Evolutionary conservation across 2,888 invertebrate genomes (phyloP).

Genomic region (Lottia gigantea): DNA sequence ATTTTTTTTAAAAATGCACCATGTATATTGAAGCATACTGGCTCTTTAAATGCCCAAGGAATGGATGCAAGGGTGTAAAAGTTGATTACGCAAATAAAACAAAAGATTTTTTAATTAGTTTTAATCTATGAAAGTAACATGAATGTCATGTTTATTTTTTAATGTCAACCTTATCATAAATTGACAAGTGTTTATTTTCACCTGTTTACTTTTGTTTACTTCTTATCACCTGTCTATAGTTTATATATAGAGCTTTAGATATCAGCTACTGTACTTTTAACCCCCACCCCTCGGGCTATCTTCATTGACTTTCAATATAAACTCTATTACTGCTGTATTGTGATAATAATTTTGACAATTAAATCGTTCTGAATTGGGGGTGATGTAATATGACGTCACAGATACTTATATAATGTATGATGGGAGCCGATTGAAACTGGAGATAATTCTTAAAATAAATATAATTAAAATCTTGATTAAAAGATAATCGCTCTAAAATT

Average conservation of each 20-base stretch:
- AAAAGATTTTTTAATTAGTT: neutral
- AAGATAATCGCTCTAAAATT: too few relatives aligned
- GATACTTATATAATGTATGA: neutral
- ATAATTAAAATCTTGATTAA: neutral
- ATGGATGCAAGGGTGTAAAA: too few relatives aligned
- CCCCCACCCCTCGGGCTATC: neutral
- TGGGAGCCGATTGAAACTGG: neutral
- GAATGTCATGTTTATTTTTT: neutral
- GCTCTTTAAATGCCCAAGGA: too few relatives aligned
- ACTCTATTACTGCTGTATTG: neutral
- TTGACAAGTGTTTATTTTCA: slow-evolving; percentile 1
- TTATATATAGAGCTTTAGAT: too few relatives aligned
- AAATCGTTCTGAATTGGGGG: neutral
- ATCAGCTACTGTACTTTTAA: neutral
- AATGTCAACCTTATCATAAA: neutral
- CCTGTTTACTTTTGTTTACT: neutral
- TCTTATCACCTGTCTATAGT: neutral
- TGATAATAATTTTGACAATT: neutral
- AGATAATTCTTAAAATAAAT: neutral
- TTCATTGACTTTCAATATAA: neutral
- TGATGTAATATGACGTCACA: neutral
- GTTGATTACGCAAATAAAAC: too few relatives aligned
- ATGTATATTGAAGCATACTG: too few relatives aligned
- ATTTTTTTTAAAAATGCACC: too few relatives aligned
- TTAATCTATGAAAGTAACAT: slow-evolving; percentile 6